Evolutionary conservation across 2,888 invertebrate genomes (phyloP).

Genomic region (Trichopoda pennipes): DNA sequence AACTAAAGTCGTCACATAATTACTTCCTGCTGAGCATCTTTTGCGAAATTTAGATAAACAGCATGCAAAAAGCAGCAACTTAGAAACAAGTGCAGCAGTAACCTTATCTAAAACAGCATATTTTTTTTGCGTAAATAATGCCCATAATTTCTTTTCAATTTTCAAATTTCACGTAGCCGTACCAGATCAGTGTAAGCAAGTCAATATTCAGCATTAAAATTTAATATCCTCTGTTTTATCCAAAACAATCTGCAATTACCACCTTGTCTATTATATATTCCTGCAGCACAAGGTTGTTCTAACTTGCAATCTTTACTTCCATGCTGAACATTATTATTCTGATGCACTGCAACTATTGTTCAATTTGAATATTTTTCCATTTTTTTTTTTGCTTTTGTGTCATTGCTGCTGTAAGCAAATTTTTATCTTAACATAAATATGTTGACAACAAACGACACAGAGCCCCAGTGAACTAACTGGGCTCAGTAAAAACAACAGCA

Average conservation of each 20-base stretch:
- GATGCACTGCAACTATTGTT: constrained; percentile 5
- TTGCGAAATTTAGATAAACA: neutral
- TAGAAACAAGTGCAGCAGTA: constrained; percentile 35
- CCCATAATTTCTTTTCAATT: constrained; percentile 48
- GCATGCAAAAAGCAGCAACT: constrained; percentile 16
- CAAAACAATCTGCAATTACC: constrained; percentile 1
- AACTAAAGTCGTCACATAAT: constrained; percentile 58
- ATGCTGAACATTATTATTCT: constrained; percentile 23
- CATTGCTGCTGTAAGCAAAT: constrained; percentile 55
- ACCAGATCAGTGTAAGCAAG: constrained; percentile 27
- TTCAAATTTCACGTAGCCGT: constrained; percentile 29
- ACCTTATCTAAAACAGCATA: neutral
- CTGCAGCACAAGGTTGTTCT: constrained; percentile 43
- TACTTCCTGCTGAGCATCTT: constrained; percentile 59
- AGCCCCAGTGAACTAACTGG: constrained; percentile 61
- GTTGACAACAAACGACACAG: constrained; percentile 64
- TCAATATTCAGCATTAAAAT: constrained; percentile 54
- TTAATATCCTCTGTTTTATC: constrained; percentile 31
- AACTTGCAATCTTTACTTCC: constrained; percentile 33
- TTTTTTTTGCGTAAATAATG: constrained; percentile 46
- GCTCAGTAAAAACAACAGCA: constrained; percentile 16
- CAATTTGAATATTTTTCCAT: constrained; percentile 2
- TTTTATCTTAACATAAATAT: constrained; percentile 65
- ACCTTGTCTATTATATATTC: neutral
- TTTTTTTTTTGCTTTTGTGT: neutral